A percentile compares a stretch with the other conserved stretches of the same genome.
Conservation (phyloP, 1,140 invertebrate genomes). For the Cyrtorhinus lividipennis region DNA sequence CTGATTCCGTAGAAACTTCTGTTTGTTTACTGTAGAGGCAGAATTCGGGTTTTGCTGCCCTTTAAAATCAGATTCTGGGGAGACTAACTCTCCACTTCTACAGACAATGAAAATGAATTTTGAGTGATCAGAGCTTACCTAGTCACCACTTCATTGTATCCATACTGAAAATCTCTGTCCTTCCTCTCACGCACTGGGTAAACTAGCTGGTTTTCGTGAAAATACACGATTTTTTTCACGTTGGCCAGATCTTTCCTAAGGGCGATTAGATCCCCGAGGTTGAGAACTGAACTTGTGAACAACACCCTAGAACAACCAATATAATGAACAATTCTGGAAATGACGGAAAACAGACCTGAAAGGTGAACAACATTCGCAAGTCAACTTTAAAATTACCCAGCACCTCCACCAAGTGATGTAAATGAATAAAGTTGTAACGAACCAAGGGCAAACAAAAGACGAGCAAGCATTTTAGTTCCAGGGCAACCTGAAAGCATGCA, state of each 20-base stretch:
- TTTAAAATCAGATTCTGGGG: too few relatives aligned
- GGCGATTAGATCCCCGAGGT: conserved; percentile 51
- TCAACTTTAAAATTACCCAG: too few relatives aligned
- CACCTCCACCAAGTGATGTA: too few relatives aligned
- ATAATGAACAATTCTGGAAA: background rate
- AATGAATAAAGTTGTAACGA: background rate
- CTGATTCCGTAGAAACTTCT: too few relatives aligned
- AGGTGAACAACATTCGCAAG: too few relatives aligned
- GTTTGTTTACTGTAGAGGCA: too few relatives aligned
- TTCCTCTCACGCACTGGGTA: conserved; percentile 53
- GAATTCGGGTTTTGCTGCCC: too few relatives aligned
- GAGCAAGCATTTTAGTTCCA: background rate
- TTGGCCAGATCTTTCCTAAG: conserved; percentile 44
- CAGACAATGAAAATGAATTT: too few relatives aligned
- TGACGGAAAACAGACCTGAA: too few relatives aligned
- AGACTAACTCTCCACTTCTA: too few relatives aligned
- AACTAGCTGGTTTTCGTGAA: conserved; percentile 64
- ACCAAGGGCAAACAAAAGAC: too few relatives aligned
- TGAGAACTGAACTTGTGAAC: conserved; percentile 57
- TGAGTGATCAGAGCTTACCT: too few relatives aligned
- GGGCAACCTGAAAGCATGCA: conserved; percentile 2
- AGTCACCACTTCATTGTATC: conserved; percentile 66
- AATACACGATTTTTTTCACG: conserved; percentile 54
- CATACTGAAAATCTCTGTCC: conserved; percentile 60
- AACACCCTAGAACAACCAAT: conserved; percentile 36